Evolutionary conservation across 35 echinoderm and acorn worm species (phyloP), one percentile per base, ranked within the genome.

Genomic region (Apostichopus californicus): DNA sequence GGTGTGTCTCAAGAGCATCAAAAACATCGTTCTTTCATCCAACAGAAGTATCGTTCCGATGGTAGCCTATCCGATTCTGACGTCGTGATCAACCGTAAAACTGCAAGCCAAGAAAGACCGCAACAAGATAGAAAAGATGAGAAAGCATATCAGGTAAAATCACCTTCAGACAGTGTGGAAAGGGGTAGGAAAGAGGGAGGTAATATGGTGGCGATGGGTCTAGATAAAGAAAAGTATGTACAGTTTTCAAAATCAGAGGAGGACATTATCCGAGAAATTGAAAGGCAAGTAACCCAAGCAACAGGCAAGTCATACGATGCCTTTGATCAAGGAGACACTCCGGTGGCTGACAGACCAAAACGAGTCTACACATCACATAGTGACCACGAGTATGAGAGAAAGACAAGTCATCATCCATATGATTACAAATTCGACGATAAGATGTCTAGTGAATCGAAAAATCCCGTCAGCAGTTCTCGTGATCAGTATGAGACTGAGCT

Each of bases 241-340:
- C 71, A 79, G 23, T 91, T 98, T 55, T 96, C 95, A 15, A 99
- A 99, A 78, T 99, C 97, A 34, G 97, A 99, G 78, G 97, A 99
- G 54, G 97, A 99, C 28, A 99, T 99, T 28, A 95, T 99, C 54
- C 64, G 92, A 55, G 95, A 99, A 90, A 99, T 99, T 24, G 97
- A 99, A 82, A 94, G 90, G 70, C 97, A 99, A 65, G 95, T 99
- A 26, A 94, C 95, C 68, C 93, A 96, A 46, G 91, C 97, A 8
- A 95, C 97, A 17, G 97, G 97, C 53, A 99, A 94, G 77, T 87
- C 92, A 1, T 99, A 99, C 75, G 90, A 77, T 64, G 97, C 97
- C 6, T 96, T 88, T 86, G 93, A 64, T 70, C 94, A 68, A 88
- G 95, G 63, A 87, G 94, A 56, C 82, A 95, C 61, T 78, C 92